Evolutionary conservation across 2,888 invertebrate species (phyloP).

Genomic region (Cristatella mucedo): DNA sequence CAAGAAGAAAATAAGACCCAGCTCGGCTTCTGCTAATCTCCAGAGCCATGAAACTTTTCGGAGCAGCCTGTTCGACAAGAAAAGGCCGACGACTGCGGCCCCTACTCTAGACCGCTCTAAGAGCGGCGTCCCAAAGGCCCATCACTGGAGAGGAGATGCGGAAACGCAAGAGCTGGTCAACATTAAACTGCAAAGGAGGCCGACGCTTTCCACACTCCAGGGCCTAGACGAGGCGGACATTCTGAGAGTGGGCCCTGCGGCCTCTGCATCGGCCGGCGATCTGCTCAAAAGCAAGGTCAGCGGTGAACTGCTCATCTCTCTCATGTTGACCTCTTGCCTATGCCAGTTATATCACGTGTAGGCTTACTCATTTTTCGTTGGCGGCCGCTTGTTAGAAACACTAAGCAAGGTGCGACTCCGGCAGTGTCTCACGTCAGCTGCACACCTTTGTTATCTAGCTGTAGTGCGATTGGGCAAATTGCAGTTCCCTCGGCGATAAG

Average conservation of each 20-base stretch:
- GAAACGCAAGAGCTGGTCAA: constrained; percentile 25
- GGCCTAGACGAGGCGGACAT: constrained; percentile 16
- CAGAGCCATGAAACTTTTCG: constrained; percentile 29
- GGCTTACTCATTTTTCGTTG: too few species aligned
- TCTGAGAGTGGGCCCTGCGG: constrained; percentile 10
- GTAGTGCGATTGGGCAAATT: too few species aligned
- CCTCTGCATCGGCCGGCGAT: constrained; percentile 3
- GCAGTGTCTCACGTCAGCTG: too few species aligned
- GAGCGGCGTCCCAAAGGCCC: constrained; percentile 12
- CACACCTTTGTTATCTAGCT: too few species aligned
- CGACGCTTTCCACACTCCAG: constrained; percentile 15
- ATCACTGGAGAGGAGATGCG: constrained; percentile 14
- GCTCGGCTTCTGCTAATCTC: constrained; percentile 30
- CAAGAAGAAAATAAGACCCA: constrained; percentile 25
- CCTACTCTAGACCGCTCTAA: constrained; percentile 15
- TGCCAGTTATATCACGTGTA: too few species aligned
- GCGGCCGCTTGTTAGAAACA: too few species aligned
- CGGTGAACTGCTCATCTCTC: background rate
- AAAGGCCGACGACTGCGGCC: constrained; percentile 22
- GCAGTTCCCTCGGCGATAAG: too few species aligned
- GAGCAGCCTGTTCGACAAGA: constrained; percentile 25
- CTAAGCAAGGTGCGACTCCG: too few species aligned
- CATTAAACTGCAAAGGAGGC: constrained; percentile 15
- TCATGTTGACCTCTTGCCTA: too few species aligned
- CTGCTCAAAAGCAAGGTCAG: constrained; percentile 8